These are phyloP conservation scores for Miichthys miiuy DNA, from an alignment of 2,797 vertebrate genomes.

Conservation along the genomic window DNA sequence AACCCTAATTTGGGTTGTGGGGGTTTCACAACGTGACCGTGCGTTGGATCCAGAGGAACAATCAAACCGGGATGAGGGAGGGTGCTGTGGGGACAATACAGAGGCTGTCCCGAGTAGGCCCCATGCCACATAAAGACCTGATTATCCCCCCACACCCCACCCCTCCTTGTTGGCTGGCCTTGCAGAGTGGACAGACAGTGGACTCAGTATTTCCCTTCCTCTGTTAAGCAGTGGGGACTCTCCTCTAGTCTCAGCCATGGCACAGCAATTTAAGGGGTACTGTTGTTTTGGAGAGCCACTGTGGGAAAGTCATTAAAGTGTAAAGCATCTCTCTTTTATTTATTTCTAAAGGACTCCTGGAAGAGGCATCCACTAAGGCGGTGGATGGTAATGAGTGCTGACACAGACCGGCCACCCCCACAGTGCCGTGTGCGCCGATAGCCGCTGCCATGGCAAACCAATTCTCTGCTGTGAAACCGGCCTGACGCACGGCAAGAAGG, in stretches of 20 bases:
- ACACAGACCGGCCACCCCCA: conserved; percentile 62
- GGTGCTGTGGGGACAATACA: conserved; percentile 73
- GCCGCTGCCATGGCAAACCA: conserved; percentile 77
- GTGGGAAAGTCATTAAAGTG: conserved; percentile 89
- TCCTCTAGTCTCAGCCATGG: conserved; percentile 69
- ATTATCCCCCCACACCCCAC: conserved; percentile 69
- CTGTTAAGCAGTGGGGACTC: conserved; percentile 76
- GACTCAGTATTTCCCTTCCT: conserved; percentile 79
- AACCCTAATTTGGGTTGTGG: conserved; percentile 51
- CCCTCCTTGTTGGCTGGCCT: conserved; percentile 78
- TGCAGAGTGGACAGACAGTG: conserved; percentile 79
- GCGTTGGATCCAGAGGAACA: conserved; percentile 69
- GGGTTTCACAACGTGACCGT: conserved; percentile 69
- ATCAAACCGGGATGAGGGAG: conserved; percentile 63
- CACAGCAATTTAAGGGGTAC: conserved; percentile 73
- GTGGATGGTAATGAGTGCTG: conserved; percentile 80
- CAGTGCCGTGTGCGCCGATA: conserved; percentile 50
- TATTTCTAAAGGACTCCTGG: conserved; percentile 76
- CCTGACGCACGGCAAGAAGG: conserved; percentile 40
- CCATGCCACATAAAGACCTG: conserved; percentile 83
- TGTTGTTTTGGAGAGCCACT: conserved; percentile 82
- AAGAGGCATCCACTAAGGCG: conserved; percentile 72
- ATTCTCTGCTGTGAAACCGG: conserved; percentile 42
- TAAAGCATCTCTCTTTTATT: conserved; percentile 85
- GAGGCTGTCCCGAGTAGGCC: conserved; percentile 76